Conservation (phyloP, 2,113 vertebrate species). For the Astur gentilis region DNA sequence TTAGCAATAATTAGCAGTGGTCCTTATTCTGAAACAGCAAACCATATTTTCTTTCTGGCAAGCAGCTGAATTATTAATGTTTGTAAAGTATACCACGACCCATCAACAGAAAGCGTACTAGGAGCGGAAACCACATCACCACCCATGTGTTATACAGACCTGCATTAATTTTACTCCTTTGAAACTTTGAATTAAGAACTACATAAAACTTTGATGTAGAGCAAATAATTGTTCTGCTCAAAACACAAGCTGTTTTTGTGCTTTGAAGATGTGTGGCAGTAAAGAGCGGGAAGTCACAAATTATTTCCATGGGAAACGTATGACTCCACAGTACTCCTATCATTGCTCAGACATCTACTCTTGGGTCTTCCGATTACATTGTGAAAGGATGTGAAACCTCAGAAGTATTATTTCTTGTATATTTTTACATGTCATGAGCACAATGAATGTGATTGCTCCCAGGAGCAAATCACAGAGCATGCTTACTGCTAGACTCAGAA, state of each 20-base stretch:
- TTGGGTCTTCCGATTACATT: slow-evolving; percentile 11
- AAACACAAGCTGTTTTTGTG: not conserved
- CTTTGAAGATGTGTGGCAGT: slow-evolving; percentile 35
- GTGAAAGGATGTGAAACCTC: slow-evolving; percentile 37
- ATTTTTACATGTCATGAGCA: slow-evolving; percentile 43
- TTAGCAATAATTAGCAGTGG: not conserved
- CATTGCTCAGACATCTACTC: not conserved
- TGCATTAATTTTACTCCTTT: not conserved
- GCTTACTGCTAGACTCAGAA: not conserved
- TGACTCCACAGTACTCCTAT: not conserved
- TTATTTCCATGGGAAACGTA: slow-evolving; percentile 39
- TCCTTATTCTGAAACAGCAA: not conserved
- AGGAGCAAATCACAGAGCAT: not conserved
- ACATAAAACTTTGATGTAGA: slow-evolving; percentile 44
- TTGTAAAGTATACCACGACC: not conserved
- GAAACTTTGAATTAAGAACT: not conserved
- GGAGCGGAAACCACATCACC: not conserved
- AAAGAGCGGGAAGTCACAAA: slow-evolving; percentile 40
- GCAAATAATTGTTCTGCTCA: not conserved
- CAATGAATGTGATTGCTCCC: slow-evolving; percentile 9
- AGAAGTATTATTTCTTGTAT: slow-evolving; percentile 50
- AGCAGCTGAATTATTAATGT: not conserved
- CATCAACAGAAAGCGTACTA: not conserved
- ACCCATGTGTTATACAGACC: not conserved
- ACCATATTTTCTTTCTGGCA: not conserved